Evolutionary conservation across 2,888 invertebrate genomes (phyloP).

Genomic region (Ceraclea dissimilis): DNA sequence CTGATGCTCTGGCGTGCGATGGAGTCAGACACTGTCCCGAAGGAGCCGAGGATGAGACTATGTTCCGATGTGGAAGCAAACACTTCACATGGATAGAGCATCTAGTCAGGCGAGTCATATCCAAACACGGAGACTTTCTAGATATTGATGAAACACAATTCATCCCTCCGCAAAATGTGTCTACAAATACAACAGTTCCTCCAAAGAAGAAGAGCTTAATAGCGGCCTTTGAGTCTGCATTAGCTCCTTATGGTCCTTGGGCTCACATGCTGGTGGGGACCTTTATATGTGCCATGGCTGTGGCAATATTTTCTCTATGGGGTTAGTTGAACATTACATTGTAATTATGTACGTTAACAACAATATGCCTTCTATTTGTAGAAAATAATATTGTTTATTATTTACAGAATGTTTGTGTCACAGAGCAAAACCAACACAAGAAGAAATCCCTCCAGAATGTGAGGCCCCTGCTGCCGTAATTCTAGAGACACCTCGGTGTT

Average conservation of each 20-base stretch:
- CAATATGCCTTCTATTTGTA: too few species aligned
- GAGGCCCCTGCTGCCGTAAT: constrained; percentile 32
- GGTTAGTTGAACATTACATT: constrained; percentile 32
- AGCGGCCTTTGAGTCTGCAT: constrained; percentile 37
- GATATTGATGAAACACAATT: constrained; percentile 7
- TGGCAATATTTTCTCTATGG: constrained; percentile 65
- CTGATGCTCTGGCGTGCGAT: constrained; percentile 58
- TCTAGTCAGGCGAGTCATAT: constrained; percentile 16
- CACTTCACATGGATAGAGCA: constrained; percentile 15
- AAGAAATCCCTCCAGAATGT: constrained; percentile 44
- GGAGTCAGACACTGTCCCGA: constrained; percentile 60
- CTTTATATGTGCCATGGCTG: constrained; percentile 60
- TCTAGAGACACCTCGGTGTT: constrained; percentile 33
- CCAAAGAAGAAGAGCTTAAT: constrained; percentile 14
- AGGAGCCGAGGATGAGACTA: constrained; percentile 45
- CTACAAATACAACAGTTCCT: constrained; percentile 2
- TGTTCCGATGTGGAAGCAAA: background rate
- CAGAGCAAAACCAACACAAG: constrained; percentile 41
- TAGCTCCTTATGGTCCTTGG: constrained; percentile 67
- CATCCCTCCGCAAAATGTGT: background rate
- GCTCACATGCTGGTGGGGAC: constrained; percentile 65
- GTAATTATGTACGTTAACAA: too few species aligned
- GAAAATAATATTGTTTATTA: background rate
- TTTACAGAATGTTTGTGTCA: constrained; percentile 48
- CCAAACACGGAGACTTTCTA: constrained; percentile 18